phyloP scores from a whole-genome alignment of 1,140 invertebrate species.

The Manduca sexta region DNA sequence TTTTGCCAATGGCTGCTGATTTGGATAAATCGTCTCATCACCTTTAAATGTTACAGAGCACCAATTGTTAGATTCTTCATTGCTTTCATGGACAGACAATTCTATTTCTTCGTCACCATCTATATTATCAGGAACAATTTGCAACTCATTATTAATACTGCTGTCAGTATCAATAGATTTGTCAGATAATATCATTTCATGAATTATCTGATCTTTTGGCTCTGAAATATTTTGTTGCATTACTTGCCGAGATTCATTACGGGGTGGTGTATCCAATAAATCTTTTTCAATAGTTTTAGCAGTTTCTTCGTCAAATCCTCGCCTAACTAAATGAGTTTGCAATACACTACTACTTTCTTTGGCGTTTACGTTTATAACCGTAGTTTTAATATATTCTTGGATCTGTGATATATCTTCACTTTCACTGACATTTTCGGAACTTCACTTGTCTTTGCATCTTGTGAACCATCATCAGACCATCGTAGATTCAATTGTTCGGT shows the following conservation, averaged over 20 bases:
- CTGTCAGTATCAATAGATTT: constrained; percentile 23
- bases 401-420: constrained; percentile 55
- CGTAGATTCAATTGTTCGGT: constrained; percentile 35
- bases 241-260: neutral
- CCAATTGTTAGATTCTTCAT: constrained; percentile 47
- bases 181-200: constrained; percentile 10
- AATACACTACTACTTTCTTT: constrained; percentile 29
- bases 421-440: constrained; percentile 19
- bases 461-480: constrained; percentile 57
- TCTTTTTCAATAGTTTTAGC: constrained; percentile 63
- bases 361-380: constrained; percentile 4
- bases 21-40: constrained; percentile 20
- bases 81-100: constrained; percentile 41
- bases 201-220: constrained; percentile 1
- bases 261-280: constrained; percentile 37
- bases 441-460: constrained; percentile 35
- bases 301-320: constrained; percentile 59
- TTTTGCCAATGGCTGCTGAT: constrained; percentile 20
- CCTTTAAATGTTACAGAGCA: constrained; percentile 32
- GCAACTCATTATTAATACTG: constrained; percentile 21
- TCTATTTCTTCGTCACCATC: constrained; percentile 42
- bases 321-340: constrained; percentile 51
- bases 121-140: constrained; percentile 21
- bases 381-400: constrained; percentile 48
- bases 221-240: neutral